These are phyloP conservation scores for Cervus canadensis DNA, from an alignment of 2,113 vertebrate species.

Conservation along the genomic window DNA sequence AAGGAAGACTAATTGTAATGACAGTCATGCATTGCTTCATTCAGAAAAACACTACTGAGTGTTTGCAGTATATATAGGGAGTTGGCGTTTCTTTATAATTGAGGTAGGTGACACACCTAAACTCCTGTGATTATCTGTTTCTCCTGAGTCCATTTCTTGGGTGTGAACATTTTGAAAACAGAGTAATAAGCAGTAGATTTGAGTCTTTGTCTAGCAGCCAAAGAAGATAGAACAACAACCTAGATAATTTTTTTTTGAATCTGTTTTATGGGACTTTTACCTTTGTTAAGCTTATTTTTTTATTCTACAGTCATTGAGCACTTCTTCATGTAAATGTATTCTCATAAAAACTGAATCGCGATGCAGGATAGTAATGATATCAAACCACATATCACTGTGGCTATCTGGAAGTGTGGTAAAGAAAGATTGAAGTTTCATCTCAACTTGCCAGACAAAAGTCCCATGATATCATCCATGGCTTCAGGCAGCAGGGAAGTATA, in stretches of 20 bases:
- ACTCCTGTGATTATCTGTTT: neutral
- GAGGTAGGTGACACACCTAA: neutral
- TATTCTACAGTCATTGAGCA: neutral
- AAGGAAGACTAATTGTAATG: slow-evolving; percentile 67
- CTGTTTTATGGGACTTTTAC: neutral
- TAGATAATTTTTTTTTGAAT: neutral
- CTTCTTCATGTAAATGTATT: neutral
- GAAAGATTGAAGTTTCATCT: neutral
- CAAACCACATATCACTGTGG: neutral
- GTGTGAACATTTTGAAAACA: neutral
- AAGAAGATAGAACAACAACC: neutral
- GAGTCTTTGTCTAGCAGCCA: neutral
- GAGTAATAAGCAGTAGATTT: neutral
- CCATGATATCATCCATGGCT: neutral
- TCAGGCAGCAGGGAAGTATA: neutral
- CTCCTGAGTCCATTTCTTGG: neutral
- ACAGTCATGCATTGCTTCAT: slow-evolving; percentile 62
- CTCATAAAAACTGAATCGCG: neutral
- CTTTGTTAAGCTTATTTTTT: neutral
- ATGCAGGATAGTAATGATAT: neutral
- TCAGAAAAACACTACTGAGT: slow-evolving; percentile 70
- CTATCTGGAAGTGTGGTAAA: neutral
- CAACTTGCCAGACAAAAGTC: neutral
- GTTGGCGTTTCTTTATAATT: neutral
- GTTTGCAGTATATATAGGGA: slow-evolving; percentile 52